Evolutionary conservation across 2,888 invertebrate genomes (phyloP).

Genomic region (Chaetogeoica ovagalla): DNA sequence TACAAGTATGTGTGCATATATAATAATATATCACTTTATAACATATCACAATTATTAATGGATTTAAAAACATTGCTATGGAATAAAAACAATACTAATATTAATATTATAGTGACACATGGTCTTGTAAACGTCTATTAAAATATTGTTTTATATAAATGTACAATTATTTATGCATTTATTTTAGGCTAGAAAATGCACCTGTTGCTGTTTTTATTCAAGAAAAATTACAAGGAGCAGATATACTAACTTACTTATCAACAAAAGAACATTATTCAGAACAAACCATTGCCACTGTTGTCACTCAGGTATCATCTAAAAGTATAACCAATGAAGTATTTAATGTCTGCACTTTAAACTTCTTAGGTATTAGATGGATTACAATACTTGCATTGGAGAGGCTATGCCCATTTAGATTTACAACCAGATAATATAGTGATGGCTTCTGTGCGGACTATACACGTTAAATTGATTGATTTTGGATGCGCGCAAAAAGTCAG

Average conservation of each 20-base stretch:
- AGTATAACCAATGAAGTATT: not conserved
- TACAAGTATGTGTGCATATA: too few relatives aligned
- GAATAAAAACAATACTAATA: too few relatives aligned
- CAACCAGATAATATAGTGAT: conserved; percentile 96
- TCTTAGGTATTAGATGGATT: conserved; percentile 77
- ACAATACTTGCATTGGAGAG: conserved; percentile 94
- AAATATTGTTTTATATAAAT: too few relatives aligned
- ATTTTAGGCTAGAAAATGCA: conserved; percentile 69
- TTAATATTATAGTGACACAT: too few relatives aligned
- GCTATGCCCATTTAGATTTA: conserved; percentile 83
- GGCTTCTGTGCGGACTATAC: conserved; percentile 79
- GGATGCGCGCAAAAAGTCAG: conserved; percentile 82
- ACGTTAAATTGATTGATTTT: conserved; percentile 90
- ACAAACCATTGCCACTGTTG: conserved; percentile 84
- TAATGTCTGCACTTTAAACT: not conserved
- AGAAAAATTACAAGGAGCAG: conserved; percentile 88
- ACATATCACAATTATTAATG: too few relatives aligned
- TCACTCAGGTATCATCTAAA: conserved; percentile 68
- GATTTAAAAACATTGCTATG: too few relatives aligned
- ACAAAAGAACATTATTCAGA: conserved; percentile 89
- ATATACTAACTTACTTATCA: conserved; percentile 84
- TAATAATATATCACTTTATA: too few relatives aligned
- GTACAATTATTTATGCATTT: not conserved
- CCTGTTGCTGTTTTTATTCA: conserved; percentile 73
- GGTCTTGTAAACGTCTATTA: too few relatives aligned